Evolutionary conservation across 2,888 invertebrate species (phyloP).

Genomic region (Drosophila eohydei): DNA sequence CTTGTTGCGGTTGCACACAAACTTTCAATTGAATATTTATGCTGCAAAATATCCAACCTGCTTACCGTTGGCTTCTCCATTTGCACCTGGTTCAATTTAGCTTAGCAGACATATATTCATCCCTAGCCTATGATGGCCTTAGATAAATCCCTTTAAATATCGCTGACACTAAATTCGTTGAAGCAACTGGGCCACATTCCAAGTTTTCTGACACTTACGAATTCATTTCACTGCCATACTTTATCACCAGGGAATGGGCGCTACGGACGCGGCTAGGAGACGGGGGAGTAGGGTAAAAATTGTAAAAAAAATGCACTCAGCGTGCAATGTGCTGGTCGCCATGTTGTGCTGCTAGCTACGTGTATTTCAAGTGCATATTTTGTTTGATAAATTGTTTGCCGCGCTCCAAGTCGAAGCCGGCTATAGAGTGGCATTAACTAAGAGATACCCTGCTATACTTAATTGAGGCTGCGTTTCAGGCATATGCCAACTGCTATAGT

Average conservation of each 20-base stretch:
- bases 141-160: slow-evolving; percentile 41
- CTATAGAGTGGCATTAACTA: neutral
- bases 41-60: neutral
- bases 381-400: slow-evolving; percentile 77
- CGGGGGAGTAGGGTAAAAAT: slow-evolving; percentile 37
- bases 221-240: slow-evolving; percentile 70
- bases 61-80: neutral
- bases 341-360: slow-evolving; percentile 55
- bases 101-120: slow-evolving; percentile 17
- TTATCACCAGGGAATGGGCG: slow-evolving; percentile 48
- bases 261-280: too few species aligned
- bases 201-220: slow-evolving; percentile 66
- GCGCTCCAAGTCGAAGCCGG: slow-evolving; percentile 54
- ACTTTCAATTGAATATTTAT: slow-evolving; percentile 23
- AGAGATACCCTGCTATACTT: neutral
- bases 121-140: neutral
- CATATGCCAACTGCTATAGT: too few species aligned
- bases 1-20: slow-evolving; percentile 3
- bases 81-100: slow-evolving; percentile 19
- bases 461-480: too few species aligned
- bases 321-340: slow-evolving; percentile 39
- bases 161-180: slow-evolving; percentile 62
- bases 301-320: slow-evolving; percentile 72
- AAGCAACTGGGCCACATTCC: slow-evolving; percentile 66
- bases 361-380: slow-evolving; percentile 78